phyloP scores from a whole-genome alignment of 2,113 vertebrate species.

The Neogobius melanostomus region DNA sequence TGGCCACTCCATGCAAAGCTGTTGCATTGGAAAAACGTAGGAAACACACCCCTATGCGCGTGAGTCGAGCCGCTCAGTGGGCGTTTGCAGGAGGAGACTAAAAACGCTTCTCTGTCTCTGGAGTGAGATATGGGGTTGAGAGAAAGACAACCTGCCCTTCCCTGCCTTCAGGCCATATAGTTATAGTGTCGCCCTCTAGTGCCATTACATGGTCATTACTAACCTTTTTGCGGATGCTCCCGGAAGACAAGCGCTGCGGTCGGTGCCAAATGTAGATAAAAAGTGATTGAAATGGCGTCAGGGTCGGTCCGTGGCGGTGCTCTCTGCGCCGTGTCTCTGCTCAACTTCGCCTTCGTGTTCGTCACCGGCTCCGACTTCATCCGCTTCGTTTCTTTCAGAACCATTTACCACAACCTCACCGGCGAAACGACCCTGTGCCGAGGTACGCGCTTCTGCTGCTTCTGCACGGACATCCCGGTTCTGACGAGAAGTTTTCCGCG shows the following conservation, averaged over 20 bases:
- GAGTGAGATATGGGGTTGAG: not conserved
- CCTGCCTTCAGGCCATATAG: no score
- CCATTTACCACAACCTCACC: slow-evolving; percentile 79
- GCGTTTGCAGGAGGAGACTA: not conserved
- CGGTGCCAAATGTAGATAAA: slow-evolving; percentile 41
- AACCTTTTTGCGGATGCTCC: slow-evolving; percentile 14
- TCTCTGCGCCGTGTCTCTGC: slow-evolving; percentile 53
- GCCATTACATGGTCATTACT: not conserved
- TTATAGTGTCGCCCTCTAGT: not conserved
- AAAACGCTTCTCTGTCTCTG: not conserved
- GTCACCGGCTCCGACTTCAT: slow-evolving; percentile 77
- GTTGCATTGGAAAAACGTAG: not conserved
- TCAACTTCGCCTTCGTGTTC: slow-evolving; percentile 77
- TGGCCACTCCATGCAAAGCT: not conserved
- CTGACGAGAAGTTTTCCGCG: not conserved
- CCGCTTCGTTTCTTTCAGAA: slow-evolving; percentile 78
- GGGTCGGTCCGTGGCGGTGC: slow-evolving; percentile 42
- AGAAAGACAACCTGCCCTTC: not conserved
- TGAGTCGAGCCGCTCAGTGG: not conserved
- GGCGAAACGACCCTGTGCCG: slow-evolving; percentile 71
- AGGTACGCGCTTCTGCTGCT: slow-evolving; percentile 51
- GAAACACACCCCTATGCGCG: not conserved
- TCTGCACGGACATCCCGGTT: not conserved
- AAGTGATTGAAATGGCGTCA: slow-evolving; percentile 73
- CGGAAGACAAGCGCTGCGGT: slow-evolving; percentile 52